phyloP scores from a whole-genome alignment of 2,888 invertebrate species.

The Torymus tubicola region DNA sequence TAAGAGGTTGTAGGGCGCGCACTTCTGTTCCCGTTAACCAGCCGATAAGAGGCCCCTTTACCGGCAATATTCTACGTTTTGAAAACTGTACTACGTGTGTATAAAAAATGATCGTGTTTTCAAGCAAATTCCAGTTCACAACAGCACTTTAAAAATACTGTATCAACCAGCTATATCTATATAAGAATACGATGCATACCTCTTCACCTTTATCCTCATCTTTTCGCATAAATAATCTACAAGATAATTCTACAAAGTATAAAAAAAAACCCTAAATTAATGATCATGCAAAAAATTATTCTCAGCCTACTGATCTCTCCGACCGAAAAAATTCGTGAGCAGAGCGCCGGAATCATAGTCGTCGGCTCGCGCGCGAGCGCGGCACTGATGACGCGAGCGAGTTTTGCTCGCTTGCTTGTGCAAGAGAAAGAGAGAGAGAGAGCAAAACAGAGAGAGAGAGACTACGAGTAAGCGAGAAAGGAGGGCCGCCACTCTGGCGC shows the following conservation, averaged over 20 bases:
- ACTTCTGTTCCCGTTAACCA: background rate
- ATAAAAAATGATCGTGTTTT: too few relatives aligned
- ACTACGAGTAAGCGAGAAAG: slow-evolving; percentile 13
- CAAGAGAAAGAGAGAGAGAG: slow-evolving; percentile 4
- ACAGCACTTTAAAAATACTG: too few relatives aligned
- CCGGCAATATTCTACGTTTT: background rate
- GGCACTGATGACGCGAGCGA: slow-evolving; percentile 26
- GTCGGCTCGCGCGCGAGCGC: slow-evolving; percentile 7
- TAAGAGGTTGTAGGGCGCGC: slow-evolving; percentile 4
- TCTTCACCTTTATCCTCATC: too few relatives aligned
- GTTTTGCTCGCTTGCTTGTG: background rate
- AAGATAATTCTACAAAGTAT: background rate
- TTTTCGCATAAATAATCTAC: too few relatives aligned
- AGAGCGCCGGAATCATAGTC: too few relatives aligned
- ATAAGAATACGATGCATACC: too few relatives aligned
- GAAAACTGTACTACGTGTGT: too few relatives aligned
- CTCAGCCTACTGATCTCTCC: too few relatives aligned
- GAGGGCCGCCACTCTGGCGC: slow-evolving; percentile 59
- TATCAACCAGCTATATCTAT: too few relatives aligned
- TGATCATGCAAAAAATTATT: background rate
- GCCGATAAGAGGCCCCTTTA: slow-evolving; percentile 29
- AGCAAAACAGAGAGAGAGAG: background rate
- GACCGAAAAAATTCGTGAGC: too few relatives aligned
- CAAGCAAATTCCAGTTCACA: too few relatives aligned
- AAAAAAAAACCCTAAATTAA: slow-evolving; percentile 23